Conservation (phyloP, 1,140 invertebrate species). For the Drosophila sucinea region DNA sequence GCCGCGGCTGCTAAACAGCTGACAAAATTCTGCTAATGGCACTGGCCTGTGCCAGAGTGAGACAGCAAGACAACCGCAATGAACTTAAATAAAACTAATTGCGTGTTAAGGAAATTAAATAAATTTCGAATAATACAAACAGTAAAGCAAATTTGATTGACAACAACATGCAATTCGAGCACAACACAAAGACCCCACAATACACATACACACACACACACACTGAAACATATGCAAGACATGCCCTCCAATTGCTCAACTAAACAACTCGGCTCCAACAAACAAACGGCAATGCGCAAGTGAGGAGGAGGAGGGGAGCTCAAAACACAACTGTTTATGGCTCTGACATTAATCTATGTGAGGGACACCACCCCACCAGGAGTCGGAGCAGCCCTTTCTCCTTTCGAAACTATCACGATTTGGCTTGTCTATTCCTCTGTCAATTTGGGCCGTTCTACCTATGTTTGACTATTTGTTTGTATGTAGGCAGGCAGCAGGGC, state of each 20-base stretch:
- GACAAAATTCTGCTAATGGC: slow-evolving; percentile 54
- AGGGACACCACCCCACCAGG: slow-evolving; percentile 22
- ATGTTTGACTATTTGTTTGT: slow-evolving; percentile 27
- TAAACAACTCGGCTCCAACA: slow-evolving; percentile 58
- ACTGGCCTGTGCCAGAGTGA: slow-evolving; percentile 34
- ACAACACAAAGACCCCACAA: slow-evolving; percentile 22
- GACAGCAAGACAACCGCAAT: slow-evolving; percentile 72
- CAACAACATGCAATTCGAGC: slow-evolving; percentile 72
- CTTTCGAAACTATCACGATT: slow-evolving; percentile 11
- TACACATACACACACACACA: slow-evolving; percentile 7
- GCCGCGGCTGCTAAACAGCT: slow-evolving; percentile 59
- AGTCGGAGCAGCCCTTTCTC: not conserved
- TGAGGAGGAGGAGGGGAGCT: slow-evolving; percentile 23
- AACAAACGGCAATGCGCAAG: slow-evolving; percentile 20
- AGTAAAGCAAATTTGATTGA: slow-evolving; percentile 80
- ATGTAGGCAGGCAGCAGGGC: slow-evolving; percentile 40
- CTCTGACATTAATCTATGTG: slow-evolving; percentile 71
- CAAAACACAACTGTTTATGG: slow-evolving; percentile 62
- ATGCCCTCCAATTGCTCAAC: slow-evolving; percentile 63
- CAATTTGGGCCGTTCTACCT: slow-evolving; percentile 53
- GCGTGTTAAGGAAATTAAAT: slow-evolving; percentile 81
- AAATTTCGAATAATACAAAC: slow-evolving; percentile 79
- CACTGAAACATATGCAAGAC: slow-evolving; percentile 2
- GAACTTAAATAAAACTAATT: slow-evolving; percentile 82
- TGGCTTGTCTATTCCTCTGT: slow-evolving; percentile 45